Evolutionary conservation across 2,797 vertebrate genomes (phyloP), one percentile per base, ranked within the genome.

Genomic region (Notolepis coatsorum): DNA sequence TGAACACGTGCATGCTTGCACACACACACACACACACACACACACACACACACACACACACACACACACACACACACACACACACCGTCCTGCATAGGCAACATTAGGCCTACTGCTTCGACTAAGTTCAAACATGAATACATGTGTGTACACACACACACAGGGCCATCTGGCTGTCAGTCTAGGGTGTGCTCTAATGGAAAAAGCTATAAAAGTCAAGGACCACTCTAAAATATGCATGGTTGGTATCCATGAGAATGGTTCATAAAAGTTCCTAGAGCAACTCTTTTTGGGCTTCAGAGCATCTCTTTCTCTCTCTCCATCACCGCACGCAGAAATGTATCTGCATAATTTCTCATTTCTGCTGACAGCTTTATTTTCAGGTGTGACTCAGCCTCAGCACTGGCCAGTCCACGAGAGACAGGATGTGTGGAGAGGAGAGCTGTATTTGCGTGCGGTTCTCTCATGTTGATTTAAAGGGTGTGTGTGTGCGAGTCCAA

Each of bases 161-260:
- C 2, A 17, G 27, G 25, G 18, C 35, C 52, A 63, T 54, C 49
- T 52, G 46, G 73, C 56, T 54, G 23, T 81, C 82, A 77, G 78
- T 68, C 27, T 28, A 73, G 73, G 77, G 72, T 55, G 77, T 75
- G 72, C 80, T 79, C 72, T 45, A 39, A 45, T 33, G 53, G 20
- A 69, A 71, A 80, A 72, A 42, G 57, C 78, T 62, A 73, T 84
- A 82, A 87, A 84, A 82, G 48, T 79, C 43, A 45, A 50, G 55
- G 64, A 72, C 61, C 48, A 72, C 75, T 65, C 63, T 33, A 65
- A 85, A 88, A 75, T 78, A 85, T 86, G 85, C 46, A 46, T 5
- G 62, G 80, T 58, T 5, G 62, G 80, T 58, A 83, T 82, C 67
- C 68, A 24, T 25, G 43, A 63, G 60, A 83, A 74, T 4, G 49